Evolutionary conservation across 1,140 invertebrate species (phyloP).

Genomic region (Magallana angulata): DNA sequence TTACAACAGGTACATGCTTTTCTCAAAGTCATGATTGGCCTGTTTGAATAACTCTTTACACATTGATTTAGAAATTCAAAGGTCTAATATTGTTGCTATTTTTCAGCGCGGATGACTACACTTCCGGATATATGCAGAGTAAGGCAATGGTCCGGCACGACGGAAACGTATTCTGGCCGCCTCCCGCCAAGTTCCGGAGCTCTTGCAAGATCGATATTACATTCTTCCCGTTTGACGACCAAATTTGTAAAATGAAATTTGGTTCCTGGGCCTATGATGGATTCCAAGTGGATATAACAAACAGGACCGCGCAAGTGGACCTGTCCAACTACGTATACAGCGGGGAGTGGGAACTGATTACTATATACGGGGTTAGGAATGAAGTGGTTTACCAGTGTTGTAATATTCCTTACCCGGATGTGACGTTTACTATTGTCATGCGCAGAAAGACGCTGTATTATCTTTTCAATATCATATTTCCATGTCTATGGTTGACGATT

Average conservation of each 20-base stretch:
- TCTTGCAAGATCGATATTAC: constrained; percentile 75
- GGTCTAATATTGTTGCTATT: too few relatives aligned
- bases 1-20: constrained; percentile 80
- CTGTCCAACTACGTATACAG: constrained; percentile 82
- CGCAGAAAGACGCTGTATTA: constrained; percentile 96
- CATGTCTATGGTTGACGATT: constrained; percentile 83
- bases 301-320: constrained; percentile 81
- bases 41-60: too few relatives aligned
- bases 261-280: constrained; percentile 82
- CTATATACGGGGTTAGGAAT: constrained; percentile 79
- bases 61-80: too few relatives aligned
- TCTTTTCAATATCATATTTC: constrained; percentile 83
- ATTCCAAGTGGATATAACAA: constrained; percentile 82
- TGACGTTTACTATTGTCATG: constrained; percentile 87
- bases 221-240: constrained; percentile 74
- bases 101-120: constrained; percentile 82
- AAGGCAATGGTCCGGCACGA: constrained; percentile 80
- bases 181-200: constrained; percentile 80
- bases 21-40: not conserved
- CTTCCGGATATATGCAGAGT: constrained; percentile 81
- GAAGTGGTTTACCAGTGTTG: constrained; percentile 81
- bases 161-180: constrained; percentile 82
- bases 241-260: constrained; percentile 75
- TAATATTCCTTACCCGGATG: constrained; percentile 82
- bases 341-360: constrained; percentile 83